These are phyloP conservation scores for Ligdia adustata DNA, from an alignment of 2,888 invertebrate species.

Conservation along the genomic window DNA sequence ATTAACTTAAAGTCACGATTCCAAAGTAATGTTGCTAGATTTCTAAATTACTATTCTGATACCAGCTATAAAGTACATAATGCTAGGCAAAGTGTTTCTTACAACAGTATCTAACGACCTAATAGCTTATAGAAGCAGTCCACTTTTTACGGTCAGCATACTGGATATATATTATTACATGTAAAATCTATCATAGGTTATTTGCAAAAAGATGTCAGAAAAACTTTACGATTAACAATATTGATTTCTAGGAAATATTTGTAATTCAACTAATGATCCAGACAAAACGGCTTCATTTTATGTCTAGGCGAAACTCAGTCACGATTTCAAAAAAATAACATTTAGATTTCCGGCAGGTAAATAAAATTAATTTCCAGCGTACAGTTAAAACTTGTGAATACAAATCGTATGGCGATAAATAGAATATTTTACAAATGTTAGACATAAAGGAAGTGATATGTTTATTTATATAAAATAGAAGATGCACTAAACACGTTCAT, in stretches of 20 bases:
- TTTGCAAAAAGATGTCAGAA: constrained; percentile 12
- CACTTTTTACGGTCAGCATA: constrained; percentile 1
- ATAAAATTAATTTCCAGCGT: too few relatives aligned
- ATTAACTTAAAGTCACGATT: constrained; percentile 49
- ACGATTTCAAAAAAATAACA: neutral
- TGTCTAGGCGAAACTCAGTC: neutral
- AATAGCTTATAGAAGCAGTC: constrained; percentile 17
- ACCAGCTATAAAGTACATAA: constrained; percentile 4
- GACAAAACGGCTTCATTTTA: neutral
- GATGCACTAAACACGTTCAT: too few relatives aligned
- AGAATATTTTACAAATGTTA: too few relatives aligned
- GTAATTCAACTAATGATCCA: constrained; percentile 4
- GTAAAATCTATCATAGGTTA: constrained; percentile 9
- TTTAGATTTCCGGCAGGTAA: neutral
- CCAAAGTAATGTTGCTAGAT: constrained; percentile 37
- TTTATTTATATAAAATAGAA: too few relatives aligned
- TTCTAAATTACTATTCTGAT: constrained; percentile 35
- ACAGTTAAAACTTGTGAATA: too few relatives aligned
- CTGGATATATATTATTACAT: neutral
- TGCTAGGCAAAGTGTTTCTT: constrained; percentile 4
- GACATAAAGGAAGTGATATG: too few relatives aligned
- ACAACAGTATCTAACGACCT: constrained; percentile 6
- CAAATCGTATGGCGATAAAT: too few relatives aligned
- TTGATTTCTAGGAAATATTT: constrained; percentile 5
- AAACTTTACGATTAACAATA: constrained; percentile 11